Evolutionary conservation across 2,797 vertebrate species (phyloP).

Genomic region (Pagetopsis macropterus): DNA sequence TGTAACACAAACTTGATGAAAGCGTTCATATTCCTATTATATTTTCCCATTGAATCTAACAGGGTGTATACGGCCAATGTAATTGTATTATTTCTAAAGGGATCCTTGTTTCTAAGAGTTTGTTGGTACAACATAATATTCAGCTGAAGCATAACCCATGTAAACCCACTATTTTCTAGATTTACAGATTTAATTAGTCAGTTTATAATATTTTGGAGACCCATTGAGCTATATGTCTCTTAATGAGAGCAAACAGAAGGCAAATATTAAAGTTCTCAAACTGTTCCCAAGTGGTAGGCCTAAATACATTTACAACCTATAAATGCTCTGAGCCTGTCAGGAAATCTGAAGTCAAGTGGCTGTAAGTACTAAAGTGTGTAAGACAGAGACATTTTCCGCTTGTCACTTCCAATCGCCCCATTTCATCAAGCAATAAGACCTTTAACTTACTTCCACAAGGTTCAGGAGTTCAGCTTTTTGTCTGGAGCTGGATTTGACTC

Average conservation of each 20-base stretch:
- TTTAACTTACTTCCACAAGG: constrained; percentile 71
- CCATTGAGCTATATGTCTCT: constrained; percentile 63
- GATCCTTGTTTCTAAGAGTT: too few species aligned
- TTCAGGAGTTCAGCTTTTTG: constrained; percentile 81
- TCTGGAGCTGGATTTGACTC: constrained; percentile 63
- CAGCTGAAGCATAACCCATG: constrained; percentile 2
- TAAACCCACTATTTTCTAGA: constrained; percentile 38
- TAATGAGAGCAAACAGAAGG: not conserved
- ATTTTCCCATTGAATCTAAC: not conserved
- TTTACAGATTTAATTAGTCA: constrained; percentile 70
- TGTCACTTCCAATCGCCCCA: constrained; percentile 78
- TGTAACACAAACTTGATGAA: not conserved
- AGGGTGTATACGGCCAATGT: not conserved
- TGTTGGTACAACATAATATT: not conserved
- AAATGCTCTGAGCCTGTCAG: constrained; percentile 42
- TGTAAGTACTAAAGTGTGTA: constrained; percentile 70
- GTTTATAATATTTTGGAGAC: constrained; percentile 65
- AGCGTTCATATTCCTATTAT: not conserved
- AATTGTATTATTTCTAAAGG: not conserved
- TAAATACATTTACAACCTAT: constrained; percentile 21
- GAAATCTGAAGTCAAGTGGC: constrained; percentile 68
- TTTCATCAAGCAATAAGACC: constrained; percentile 73
- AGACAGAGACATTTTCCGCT: constrained; percentile 80
- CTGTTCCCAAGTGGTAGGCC: not conserved
- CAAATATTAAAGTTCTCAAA: constrained; percentile 11